phyloP scores from a whole-genome alignment of 1,140 invertebrate species.

The Bilobella aurantiaca region DNA sequence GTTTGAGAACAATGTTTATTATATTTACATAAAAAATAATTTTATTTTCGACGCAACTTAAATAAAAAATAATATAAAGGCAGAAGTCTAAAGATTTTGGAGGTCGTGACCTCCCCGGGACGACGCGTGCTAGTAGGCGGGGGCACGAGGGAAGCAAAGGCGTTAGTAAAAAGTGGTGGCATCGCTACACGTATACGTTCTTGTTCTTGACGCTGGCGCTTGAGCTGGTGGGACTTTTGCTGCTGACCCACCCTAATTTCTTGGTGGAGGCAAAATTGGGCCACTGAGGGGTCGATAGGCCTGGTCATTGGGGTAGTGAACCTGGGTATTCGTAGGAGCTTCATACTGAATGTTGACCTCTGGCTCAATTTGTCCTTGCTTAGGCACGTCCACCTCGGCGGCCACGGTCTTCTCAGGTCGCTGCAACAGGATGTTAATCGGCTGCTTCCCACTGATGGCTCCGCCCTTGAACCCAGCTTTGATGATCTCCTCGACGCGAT shows the following conservation, averaged over 20 bases:
- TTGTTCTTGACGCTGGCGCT: background rate
- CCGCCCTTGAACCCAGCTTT: constrained; percentile 22
- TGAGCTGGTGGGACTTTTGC: background rate
- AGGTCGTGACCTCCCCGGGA: too few species aligned
- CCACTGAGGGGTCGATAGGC: background rate
- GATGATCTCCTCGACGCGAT: constrained; percentile 19
- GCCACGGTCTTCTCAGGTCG: constrained; percentile 19
- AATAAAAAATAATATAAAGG: too few species aligned
- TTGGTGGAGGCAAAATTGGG: constrained; percentile 7
- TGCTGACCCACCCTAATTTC: background rate
- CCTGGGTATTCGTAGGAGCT: background rate
- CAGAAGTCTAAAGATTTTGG: too few species aligned
- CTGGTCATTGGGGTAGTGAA: constrained; percentile 10
- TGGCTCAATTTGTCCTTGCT: background rate
- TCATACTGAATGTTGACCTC: constrained; percentile 21
- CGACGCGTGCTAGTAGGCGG: too few species aligned
- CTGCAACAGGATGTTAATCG: constrained; percentile 23
- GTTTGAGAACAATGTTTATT: too few species aligned
- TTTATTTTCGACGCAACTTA: too few species aligned
- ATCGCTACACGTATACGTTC: background rate
- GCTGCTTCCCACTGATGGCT: background rate
- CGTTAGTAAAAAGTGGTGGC: background rate
- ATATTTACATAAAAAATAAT: too few species aligned
- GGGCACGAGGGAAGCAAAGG: too few species aligned
- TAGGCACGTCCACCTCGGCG: constrained; percentile 15